Percentiles rank a stretch among this genome's conserved stretches.
phyloP scores from a whole-genome alignment of 2,888 invertebrate genomes.

The Frankliniella fusca region DNA sequence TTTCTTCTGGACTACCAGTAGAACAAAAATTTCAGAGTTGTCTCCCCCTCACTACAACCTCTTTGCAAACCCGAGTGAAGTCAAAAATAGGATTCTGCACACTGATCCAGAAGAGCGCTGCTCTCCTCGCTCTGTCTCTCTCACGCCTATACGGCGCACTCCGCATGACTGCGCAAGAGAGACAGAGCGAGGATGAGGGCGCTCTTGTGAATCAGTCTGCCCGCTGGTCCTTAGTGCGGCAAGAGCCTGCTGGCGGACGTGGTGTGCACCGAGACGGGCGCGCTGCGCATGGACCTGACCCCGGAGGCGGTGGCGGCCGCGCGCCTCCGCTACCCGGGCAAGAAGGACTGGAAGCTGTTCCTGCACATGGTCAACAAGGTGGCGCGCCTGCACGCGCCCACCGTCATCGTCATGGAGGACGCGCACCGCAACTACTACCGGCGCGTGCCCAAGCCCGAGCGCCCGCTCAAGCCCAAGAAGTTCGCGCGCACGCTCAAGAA shows the following conservation, averaged over 20 bases:
- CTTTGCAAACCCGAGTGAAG: no score
- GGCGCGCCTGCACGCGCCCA: constrained; percentile 62
- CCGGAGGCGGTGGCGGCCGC: constrained; percentile 62
- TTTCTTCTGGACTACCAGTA: no score
- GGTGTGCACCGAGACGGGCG: constrained; percentile 68
- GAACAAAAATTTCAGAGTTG: no score
- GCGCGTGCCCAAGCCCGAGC: constrained; percentile 58
- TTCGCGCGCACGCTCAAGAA: constrained; percentile 64
- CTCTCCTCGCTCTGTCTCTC: no score
- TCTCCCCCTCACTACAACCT: no score
- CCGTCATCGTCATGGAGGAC: constrained; percentile 64
- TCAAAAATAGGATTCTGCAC: no score
- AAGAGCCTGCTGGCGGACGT: constrained; percentile 69
- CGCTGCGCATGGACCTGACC: constrained; percentile 71
- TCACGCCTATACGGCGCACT: no score
- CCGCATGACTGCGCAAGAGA: no score
- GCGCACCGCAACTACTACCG: constrained; percentile 67
- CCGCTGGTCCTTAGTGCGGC: constrained; percentile 53
- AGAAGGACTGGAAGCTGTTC: constrained; percentile 63
- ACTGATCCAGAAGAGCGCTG: no score
- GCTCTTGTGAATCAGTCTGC: no score
- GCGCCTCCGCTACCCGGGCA: constrained; percentile 55
- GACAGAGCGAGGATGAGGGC: no score
- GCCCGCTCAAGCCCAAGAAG: constrained; percentile 62
- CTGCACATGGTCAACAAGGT: constrained; percentile 62